Conservation (phyloP, 2,113 vertebrate species). For the Parotia lawesii region DNA sequence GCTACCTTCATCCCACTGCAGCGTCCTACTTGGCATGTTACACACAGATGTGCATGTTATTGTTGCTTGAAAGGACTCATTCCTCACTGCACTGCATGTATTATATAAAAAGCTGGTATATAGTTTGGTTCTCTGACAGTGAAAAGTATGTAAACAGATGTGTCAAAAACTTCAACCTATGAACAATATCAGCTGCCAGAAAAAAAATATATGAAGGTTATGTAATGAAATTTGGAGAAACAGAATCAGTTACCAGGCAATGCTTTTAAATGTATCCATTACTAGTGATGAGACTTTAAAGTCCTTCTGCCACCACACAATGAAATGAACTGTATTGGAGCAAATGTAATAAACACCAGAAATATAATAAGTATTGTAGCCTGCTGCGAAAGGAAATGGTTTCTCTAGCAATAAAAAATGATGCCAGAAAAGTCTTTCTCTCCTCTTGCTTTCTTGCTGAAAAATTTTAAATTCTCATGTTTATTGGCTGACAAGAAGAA, state of each 20-base stretch:
- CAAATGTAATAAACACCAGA: background rate
- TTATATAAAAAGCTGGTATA: background rate
- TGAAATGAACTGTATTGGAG: background rate
- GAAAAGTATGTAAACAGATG: background rate
- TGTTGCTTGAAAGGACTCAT: background rate
- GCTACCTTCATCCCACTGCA: background rate
- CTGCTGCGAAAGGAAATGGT: background rate
- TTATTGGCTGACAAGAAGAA: background rate
- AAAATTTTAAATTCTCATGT: background rate
- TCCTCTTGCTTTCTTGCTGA: background rate
- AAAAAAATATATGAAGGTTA: background rate
- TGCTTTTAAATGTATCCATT: background rate
- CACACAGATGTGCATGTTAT: background rate
- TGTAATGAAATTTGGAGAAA: background rate
- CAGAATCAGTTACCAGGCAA: background rate
- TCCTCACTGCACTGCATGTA: background rate
- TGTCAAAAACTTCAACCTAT: background rate
- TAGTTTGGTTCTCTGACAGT: background rate
- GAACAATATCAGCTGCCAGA: background rate
- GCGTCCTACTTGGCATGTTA: background rate
- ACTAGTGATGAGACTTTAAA: background rate
- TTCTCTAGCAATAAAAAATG: slow-evolving; percentile 30
- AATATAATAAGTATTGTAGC: background rate
- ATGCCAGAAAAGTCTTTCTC: background rate
- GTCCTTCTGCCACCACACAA: background rate